Evolutionary conservation across 2,113 vertebrate genomes (phyloP), one percentile per base, ranked within the genome.

Genomic region (Rhombomys opimus): DNA sequence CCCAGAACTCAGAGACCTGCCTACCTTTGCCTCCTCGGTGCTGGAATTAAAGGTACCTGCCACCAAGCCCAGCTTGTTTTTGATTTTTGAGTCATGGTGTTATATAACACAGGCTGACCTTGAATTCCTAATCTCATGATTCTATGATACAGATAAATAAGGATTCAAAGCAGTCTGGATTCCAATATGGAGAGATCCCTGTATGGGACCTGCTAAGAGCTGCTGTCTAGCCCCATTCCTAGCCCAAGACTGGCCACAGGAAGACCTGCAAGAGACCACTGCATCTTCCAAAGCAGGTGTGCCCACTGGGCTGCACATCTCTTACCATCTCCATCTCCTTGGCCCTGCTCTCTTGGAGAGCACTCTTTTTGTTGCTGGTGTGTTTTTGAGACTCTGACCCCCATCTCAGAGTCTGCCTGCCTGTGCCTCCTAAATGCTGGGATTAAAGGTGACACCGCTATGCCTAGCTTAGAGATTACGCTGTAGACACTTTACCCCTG

Each of bases 141-240:
- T 95, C 96, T 95, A 41, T 96, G 91, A 96, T 76, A 59, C 63
- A 91, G 59, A 88, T 73, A 96, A 96, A 85, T 92, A 86, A 75
- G 46, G 94, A 95, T 97, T 97, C 94, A 94, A 96, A 75, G 59
- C 65, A 90, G 38, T 77, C 72, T 96, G 63, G 94, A 93, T 93
- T 75, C 77, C 41, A 63, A 50, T 30, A 89, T 10, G 35, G 50
- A 41, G 78, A 20, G 14, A 91, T 87, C 57, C 46, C 72, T 84
- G 25, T 6, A 4, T 30, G 14, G 11, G 32, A 22, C 68, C 80
- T 22, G 35, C 75, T 25, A 41, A 65, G 63, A 90, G 8, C 63
- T 96, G 41, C 90, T 23, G 14, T 65, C 52, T 73, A 84, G 87
- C 7, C 57, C 63, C 46, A 65, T 88, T 85, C 41, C 85, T 23